Conservation (phyloP, 53 echinoderm and acorn worm species). For the Antedon mediterranea region DNA sequence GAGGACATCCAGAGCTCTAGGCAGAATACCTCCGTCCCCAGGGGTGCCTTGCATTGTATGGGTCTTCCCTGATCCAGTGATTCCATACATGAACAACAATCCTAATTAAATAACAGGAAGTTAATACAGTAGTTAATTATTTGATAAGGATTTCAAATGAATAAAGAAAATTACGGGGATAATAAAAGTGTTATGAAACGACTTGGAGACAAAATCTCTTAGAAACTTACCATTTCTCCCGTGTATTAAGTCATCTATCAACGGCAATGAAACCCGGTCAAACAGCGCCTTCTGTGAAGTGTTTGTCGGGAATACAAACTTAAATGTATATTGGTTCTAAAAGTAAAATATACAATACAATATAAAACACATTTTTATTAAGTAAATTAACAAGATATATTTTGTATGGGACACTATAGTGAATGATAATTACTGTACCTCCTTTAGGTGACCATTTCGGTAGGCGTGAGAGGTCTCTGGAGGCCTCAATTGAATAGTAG, state of each 20-base stretch:
- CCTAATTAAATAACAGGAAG: constrained; percentile 5
- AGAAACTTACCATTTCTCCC: constrained; percentile 72
- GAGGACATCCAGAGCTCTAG: constrained; percentile 82
- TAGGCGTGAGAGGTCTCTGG: constrained; percentile 76
- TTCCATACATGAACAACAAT: constrained; percentile 86
- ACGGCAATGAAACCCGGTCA: constrained; percentile 63
- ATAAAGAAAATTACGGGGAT: not conserved
- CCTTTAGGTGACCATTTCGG: constrained; percentile 67
- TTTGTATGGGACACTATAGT: not conserved
- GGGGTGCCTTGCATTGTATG: constrained; percentile 81
- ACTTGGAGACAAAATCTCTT: too few species aligned
- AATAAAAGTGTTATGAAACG: not conserved
- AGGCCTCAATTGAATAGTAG: constrained; percentile 68
- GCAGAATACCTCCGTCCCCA: constrained; percentile 63
- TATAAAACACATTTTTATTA: too few species aligned
- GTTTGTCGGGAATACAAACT: constrained; percentile 66
- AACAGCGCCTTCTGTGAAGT: constrained; percentile 92
- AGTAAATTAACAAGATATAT: too few species aligned
- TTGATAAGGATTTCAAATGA: not conserved
- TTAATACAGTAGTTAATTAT: not conserved
- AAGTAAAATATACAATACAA: not conserved
- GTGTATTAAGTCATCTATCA: constrained; percentile 71
- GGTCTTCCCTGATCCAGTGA: constrained; percentile 93
- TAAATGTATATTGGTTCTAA: constrained; percentile 74
- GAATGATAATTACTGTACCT: constrained; percentile 24